Conservation (phyloP, 2,888 invertebrate species). For the Colletes collaris region DNA sequence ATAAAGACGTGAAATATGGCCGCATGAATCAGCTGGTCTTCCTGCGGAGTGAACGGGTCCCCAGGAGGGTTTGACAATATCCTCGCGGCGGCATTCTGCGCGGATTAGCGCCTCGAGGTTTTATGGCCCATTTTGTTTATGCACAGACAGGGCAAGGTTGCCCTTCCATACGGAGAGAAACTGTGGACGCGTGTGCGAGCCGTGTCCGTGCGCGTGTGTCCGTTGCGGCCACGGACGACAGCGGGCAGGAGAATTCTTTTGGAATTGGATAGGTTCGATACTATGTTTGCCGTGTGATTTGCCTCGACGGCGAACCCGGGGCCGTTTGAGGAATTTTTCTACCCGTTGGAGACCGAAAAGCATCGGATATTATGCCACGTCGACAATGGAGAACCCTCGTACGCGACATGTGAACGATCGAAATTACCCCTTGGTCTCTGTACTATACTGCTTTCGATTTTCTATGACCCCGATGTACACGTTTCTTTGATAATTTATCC, state of each 20-base stretch:
- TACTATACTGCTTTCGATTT: no score
- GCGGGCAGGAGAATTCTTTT: slow-evolving; percentile 36
- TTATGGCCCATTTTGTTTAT: slow-evolving; percentile 72
- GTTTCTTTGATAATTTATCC: no score
- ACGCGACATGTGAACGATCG: no score
- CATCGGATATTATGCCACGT: background rate
- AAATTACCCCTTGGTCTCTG: no score
- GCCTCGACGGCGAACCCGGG: background rate
- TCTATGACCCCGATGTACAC: no score
- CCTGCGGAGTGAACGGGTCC: slow-evolving; percentile 71
- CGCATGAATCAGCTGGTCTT: slow-evolving; percentile 78
- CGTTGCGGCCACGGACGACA: slow-evolving; percentile 33
- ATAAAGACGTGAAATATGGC: slow-evolving; percentile 79
- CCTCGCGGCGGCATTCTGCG: slow-evolving; percentile 73
- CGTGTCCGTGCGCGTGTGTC: slow-evolving; percentile 13
- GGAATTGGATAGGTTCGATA: slow-evolving; percentile 44
- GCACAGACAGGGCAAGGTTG: slow-evolving; percentile 74
- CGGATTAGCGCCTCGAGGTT: slow-evolving; percentile 73
- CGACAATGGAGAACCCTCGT: no score
- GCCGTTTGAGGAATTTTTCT: slow-evolving; percentile 8
- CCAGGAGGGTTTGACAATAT: slow-evolving; percentile 78
- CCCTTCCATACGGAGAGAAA: slow-evolving; percentile 33
- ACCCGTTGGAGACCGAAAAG: slow-evolving; percentile 6
- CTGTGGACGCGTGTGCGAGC: slow-evolving; percentile 15
- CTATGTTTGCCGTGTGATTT: slow-evolving; percentile 30